A percentile compares a stretch with the other conserved stretches of the same genome.
These are phyloP conservation scores for Pachycephala philippinensis DNA, from an alignment of 2,113 vertebrate species.

Conservation along the genomic window DNA sequence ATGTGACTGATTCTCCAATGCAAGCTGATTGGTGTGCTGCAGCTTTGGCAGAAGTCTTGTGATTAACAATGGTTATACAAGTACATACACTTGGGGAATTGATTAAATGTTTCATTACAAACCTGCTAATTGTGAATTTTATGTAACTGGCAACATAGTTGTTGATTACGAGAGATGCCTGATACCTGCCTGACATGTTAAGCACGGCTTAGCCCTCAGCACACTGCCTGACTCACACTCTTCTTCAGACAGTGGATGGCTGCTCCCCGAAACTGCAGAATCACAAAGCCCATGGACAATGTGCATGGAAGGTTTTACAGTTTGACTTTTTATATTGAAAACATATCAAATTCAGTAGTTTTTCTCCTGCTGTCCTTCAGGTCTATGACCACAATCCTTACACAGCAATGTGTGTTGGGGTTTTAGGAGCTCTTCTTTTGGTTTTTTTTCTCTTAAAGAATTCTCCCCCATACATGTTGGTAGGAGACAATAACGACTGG, in stretches of 20 bases:
- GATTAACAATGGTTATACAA: not conserved
- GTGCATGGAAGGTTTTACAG: not conserved
- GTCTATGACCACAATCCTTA: not conserved
- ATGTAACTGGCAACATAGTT: not conserved
- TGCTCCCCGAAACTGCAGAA: not conserved
- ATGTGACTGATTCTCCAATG: not conserved
- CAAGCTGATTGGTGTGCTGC: not conserved
- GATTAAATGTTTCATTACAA: not conserved
- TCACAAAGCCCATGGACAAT: not conserved
- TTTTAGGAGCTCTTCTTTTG: not conserved
- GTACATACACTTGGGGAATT: not conserved
- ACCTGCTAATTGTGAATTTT: not conserved
- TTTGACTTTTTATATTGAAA: not conserved
- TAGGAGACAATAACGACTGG: not conserved
- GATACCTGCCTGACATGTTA: not conserved
- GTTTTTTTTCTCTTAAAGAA: not conserved
- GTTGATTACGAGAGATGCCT: not conserved
- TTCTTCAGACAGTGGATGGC: not conserved
- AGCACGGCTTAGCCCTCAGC: not conserved
- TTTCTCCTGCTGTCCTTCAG: not conserved
- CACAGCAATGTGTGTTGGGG: rapidly evolving
- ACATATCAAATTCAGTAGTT: not conserved
- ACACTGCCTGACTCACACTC: not conserved
- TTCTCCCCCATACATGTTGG: not conserved
- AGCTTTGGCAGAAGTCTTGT: not conserved